Evolutionary conservation across 2,888 invertebrate species (phyloP).

Genomic region (Meteorus colon): DNA sequence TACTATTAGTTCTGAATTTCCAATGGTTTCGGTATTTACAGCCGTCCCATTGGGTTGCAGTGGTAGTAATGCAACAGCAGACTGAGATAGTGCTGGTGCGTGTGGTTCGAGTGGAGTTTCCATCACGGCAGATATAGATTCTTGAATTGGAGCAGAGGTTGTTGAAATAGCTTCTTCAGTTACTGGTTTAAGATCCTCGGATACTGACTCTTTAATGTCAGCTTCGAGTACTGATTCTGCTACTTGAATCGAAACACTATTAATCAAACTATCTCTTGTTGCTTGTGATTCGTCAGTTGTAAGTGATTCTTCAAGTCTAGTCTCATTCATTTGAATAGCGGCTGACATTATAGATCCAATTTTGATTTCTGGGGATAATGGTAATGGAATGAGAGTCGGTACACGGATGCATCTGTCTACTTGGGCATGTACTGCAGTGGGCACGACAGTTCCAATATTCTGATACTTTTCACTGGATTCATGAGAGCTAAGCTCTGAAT

Average conservation of each 20-base stretch:
- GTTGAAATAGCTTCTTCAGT: slow-evolving; percentile 64
- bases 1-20: not conserved
- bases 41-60: slow-evolving; percentile 41
- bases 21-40: slow-evolving; percentile 42
- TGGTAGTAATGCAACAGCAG: slow-evolving; percentile 1
- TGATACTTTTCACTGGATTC: slow-evolving; percentile 36
- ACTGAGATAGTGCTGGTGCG: slow-evolving; percentile 34
- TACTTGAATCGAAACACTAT: slow-evolving; percentile 67
- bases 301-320: not conserved
- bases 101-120: slow-evolving; percentile 51
- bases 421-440: not conserved
- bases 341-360: slow-evolving; percentile 10
- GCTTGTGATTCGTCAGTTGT: not conserved
- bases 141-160: slow-evolving; percentile 60
- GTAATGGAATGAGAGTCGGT: slow-evolving; percentile 19
- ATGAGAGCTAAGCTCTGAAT: slow-evolving; percentile 36
- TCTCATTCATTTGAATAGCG: not conserved
- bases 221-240: slow-evolving; percentile 69
- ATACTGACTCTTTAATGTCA: slow-evolving; percentile 66
- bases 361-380: slow-evolving; percentile 14
- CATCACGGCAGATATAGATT: slow-evolving; percentile 59
- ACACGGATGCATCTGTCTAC: not conserved
- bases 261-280: slow-evolving; percentile 48
- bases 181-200: slow-evolving; percentile 58
- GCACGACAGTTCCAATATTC: slow-evolving; percentile 4